These are phyloP conservation scores for Hydropsyche tenuis DNA, from an alignment of 1,140 invertebrate genomes.

Conservation along the genomic window DNA sequence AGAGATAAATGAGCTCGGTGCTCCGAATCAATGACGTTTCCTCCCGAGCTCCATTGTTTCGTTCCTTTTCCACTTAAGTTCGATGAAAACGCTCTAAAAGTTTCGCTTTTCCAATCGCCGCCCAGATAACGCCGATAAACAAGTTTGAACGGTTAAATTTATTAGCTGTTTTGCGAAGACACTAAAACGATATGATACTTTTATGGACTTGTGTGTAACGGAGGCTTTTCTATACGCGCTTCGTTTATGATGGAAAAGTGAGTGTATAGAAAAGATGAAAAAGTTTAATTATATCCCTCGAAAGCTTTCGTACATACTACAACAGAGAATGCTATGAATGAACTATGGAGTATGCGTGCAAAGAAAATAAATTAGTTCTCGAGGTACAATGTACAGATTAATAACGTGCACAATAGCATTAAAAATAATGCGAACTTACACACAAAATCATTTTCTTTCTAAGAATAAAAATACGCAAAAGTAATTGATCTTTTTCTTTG, in stretches of 20 bases:
- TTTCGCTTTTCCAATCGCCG: constrained; percentile 2
- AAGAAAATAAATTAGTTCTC: constrained; percentile 24
- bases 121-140: constrained; percentile 5
- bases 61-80: not conserved
- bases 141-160: constrained; percentile 14
- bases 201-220: not conserved
- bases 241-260: not conserved
- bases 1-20: constrained; percentile 23
- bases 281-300: constrained; percentile 11
- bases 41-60: constrained; percentile 2
- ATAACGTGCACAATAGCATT: constrained; percentile 24
- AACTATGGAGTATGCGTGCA: constrained; percentile 11
- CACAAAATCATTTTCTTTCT: no score
- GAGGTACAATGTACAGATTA: constrained; percentile 10
- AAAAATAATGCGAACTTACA: constrained; percentile 8
- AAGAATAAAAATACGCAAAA: no score
- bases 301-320: constrained; percentile 3
- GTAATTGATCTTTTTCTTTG: no score
- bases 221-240: not conserved
- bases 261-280: constrained; percentile 7
- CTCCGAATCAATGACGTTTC: constrained; percentile 20
- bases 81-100: constrained; percentile 12
- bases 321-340: not conserved
- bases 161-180: not conserved
- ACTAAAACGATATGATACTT: not conserved